phyloP scores from a whole-genome alignment of 2,113 vertebrate genomes.

The Strix aluco region DNA sequence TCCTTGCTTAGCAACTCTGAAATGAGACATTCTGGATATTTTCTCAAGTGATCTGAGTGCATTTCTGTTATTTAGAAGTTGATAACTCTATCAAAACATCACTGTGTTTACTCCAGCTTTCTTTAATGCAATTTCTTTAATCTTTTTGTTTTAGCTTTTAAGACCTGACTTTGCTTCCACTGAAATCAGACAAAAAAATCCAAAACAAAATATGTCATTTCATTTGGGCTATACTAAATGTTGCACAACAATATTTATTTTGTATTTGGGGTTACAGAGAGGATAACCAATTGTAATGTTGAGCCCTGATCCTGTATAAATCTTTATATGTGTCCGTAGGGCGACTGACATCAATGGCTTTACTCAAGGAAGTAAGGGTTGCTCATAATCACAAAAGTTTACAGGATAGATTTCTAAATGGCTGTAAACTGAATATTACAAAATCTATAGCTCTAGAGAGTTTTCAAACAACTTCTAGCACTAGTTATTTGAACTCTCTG shows the following conservation, averaged over 20 bases:
- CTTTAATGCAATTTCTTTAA: not conserved
- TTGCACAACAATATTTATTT: not conserved
- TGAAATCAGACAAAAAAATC: not conserved
- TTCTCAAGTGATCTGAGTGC: not conserved
- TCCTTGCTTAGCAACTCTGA: not conserved
- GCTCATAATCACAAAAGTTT: not conserved
- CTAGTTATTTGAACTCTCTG: not conserved
- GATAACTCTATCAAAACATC: not conserved
- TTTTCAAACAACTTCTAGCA: not conserved
- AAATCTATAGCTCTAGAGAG: not conserved
- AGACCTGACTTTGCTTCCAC: not conserved
- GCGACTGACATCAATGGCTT: not conserved
- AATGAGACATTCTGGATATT: not conserved
- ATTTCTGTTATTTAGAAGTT: not conserved
- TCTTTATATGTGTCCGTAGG: not conserved
- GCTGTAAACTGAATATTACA: not conserved
- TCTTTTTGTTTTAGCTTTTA: not conserved
- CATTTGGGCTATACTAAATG: not conserved
- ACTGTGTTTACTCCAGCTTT: not conserved
- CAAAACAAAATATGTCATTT: not conserved
- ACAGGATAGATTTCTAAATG: not conserved
- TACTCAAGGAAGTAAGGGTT: not conserved
- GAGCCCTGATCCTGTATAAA: not conserved
- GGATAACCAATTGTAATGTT: not conserved
- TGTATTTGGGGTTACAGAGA: not conserved